A percentile compares a stretch with the other conserved stretches of the same genome.
Evolutionary conservation across 2,888 invertebrate genomes (phyloP).

Genomic region (Agrochola litura): DNA sequence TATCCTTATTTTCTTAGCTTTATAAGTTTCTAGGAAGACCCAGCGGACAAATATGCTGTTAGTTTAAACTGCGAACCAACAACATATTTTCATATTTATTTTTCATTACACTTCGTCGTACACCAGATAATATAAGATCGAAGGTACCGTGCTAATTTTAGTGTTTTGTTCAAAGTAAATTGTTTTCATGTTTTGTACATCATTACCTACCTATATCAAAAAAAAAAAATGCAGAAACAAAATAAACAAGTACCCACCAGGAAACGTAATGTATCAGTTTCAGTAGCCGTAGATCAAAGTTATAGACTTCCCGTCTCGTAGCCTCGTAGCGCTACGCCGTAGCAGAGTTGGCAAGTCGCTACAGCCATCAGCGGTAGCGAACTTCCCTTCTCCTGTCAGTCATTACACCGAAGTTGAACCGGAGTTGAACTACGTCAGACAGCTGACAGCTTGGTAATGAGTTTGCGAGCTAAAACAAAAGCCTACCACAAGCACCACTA

Average conservation of each 20-base stretch:
- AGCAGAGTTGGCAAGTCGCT: slow-evolving; percentile 45
- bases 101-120: not conserved
- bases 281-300: slow-evolving; percentile 18
- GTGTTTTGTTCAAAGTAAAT: slow-evolving; percentile 4
- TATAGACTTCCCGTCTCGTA: slow-evolving; percentile 41
- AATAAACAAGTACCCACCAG: slow-evolving; percentile 5
- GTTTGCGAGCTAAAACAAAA: slow-evolving; percentile 78
- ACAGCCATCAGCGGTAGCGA: slow-evolving; percentile 60
- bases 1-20: slow-evolving; percentile 50
- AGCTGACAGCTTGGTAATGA: slow-evolving; percentile 84
- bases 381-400: slow-evolving; percentile 77
- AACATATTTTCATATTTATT: slow-evolving; percentile 21
- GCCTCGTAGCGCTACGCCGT: slow-evolving; percentile 60
- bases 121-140: not conserved
- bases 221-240: slow-evolving; percentile 17
- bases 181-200: not conserved
- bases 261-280: slow-evolving; percentile 26
- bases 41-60: slow-evolving; percentile 18
- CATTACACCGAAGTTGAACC: slow-evolving; percentile 77
- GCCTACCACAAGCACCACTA: slow-evolving; percentile 62
- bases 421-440: slow-evolving; percentile 73
- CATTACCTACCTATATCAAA: not conserved
- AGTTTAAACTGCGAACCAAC: not conserved
- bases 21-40: slow-evolving; percentile 21
- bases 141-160: not conserved